Percentiles rank a stretch among this genome's conserved stretches.
Evolutionary conservation across 2,113 vertebrate species (phyloP).

Genomic region (Strix uralensis): DNA sequence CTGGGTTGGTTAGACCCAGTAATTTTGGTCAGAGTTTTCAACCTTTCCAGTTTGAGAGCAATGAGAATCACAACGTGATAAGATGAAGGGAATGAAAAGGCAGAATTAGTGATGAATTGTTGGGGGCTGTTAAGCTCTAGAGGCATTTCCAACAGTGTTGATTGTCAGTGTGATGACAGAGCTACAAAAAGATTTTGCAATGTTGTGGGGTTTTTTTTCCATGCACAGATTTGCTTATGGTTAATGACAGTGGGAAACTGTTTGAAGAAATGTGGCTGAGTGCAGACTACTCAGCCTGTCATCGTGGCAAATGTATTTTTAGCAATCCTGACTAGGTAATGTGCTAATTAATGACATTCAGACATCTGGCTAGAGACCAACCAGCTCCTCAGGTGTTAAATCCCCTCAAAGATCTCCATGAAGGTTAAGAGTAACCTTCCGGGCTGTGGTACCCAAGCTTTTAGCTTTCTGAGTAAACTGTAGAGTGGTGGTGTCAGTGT

Average conservation of each 20-base stretch:
- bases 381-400: not conserved
- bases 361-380: not conserved
- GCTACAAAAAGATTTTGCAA: fast-evolving
- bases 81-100: not conserved
- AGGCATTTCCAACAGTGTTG: not conserved
- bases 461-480: not conserved
- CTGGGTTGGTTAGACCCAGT: not conserved
- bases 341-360: not conserved
- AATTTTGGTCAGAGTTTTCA: not conserved
- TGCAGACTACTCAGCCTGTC: not conserved
- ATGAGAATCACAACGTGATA: not conserved
- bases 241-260: not conserved
- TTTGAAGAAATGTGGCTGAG: not conserved
- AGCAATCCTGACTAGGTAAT: not conserved
- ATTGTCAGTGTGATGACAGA: not conserved
- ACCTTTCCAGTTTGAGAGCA: not conserved
- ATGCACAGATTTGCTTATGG: not conserved
- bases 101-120: not conserved
- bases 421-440: not conserved
- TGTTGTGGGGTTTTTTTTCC: not conserved
- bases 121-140: not conserved
- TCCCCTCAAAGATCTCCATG: not conserved
- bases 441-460: not conserved
- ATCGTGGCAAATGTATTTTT: not conserved
- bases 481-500: not conserved